Evolutionary conservation across 2,797 vertebrate genomes (phyloP).

Genomic region (Fistularia commersonii): DNA sequence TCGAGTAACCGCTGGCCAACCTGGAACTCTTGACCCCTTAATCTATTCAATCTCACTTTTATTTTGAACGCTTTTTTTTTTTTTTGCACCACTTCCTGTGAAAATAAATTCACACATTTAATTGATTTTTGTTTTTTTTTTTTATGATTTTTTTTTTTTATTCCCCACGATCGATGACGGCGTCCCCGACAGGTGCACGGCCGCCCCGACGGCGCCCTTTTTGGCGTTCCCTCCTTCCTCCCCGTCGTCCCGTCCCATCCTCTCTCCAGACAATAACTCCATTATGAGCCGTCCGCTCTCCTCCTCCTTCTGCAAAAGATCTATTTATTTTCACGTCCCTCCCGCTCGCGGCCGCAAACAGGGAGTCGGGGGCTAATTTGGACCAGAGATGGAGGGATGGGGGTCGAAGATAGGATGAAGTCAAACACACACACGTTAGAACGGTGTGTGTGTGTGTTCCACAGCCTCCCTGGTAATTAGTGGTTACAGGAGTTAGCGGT

Average conservation of each 20-base stretch:
- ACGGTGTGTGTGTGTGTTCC: constrained; percentile 34
- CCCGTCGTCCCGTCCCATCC: constrained; percentile 5
- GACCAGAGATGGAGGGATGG: constrained; percentile 57
- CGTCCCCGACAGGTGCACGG: no score
- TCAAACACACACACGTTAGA: no score
- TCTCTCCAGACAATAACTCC: constrained; percentile 62
- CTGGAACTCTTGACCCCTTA: no score
- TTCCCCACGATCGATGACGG: no score
- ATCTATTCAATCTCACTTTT: no score
- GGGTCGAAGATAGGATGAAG: constrained; percentile 7
- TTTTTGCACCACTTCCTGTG: no score
- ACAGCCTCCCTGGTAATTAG: constrained; percentile 57
- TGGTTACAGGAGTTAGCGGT: constrained; percentile 57
- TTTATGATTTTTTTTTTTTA: no score
- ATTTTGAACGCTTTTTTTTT: no score
- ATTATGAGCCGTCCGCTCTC: constrained; percentile 54
- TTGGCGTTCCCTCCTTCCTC: not conserved
- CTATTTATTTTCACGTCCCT: constrained; percentile 77
- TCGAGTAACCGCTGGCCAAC: no score
- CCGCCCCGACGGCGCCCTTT: constrained; percentile 2
- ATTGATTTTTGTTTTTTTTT: no score
- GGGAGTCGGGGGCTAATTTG: constrained; percentile 60
- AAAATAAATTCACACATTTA: no score
- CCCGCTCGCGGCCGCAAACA: constrained; percentile 40
- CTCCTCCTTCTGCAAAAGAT: constrained; percentile 51